Evolutionary conservation across 1,140 invertebrate species (phyloP), one percentile per base, ranked within the genome.

Genomic region (Cepaea nemoralis): DNA sequence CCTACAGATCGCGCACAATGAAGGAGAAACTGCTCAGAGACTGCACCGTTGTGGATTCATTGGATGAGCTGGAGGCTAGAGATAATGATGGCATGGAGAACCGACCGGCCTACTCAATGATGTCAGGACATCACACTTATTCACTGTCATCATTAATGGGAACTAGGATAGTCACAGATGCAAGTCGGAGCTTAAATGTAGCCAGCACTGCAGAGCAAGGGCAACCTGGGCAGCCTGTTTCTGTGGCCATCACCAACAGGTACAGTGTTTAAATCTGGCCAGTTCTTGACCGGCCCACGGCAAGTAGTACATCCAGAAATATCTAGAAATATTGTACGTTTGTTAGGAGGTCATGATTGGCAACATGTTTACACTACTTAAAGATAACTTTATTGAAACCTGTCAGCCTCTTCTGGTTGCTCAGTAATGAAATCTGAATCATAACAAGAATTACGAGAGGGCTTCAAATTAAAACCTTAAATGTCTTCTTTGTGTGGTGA

Each of bases 1-100:
- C 66, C 16, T 81, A 83, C 48, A 67, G 82, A 40, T 83, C 84
- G 12, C 82, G 86, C 1, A 85, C 81, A 35, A 88, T 88, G 87
- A 88, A 88, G 63, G 85, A 88, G 37, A 87, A 87, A 79, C 80
- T 88, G n/a, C 76, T 88, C 1, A 75, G 85, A 24, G 82, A 81
- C 27, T 84, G 85, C n/a, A 81, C 80, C 19, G 74, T 80, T 27
- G 80, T 81, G 14, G 87, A 86, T 45, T 73, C 83, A 10, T 80
- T 84, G 31, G 85, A 87, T 77, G 83, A 85, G n/a, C 69, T 82
- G 31, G 78, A 84, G 5, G 77, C 83, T 42, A 63, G 31, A 42
- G 59, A 63, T 27, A 48, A 48, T 27, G 83, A 81, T 74, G 85
- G 86, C 27, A 82, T 82, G 40, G 79, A 82, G 50, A 67, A 79